Base-by-base conservation (phyloP, 2,797 vertebrate genomes). In the Rhinichthys osculus region DNA sequence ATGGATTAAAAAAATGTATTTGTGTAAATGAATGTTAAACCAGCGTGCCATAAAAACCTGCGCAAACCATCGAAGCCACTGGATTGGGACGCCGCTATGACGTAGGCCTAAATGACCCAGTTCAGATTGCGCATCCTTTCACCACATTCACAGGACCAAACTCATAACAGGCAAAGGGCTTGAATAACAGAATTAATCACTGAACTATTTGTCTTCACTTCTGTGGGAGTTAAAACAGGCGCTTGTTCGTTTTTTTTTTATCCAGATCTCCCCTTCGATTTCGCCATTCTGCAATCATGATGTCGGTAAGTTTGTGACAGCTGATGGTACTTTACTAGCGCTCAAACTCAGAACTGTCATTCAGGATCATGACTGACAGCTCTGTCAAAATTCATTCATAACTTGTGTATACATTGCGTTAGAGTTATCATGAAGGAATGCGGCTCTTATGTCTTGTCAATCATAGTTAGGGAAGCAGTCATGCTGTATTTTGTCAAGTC, bases 231-330 rank as follows among this genome's bases (percentile, higher is more conserved):
- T 67, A 50, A 83, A 47, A 23, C 27, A 13, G 73, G 21, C 67
- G 35, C 47, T 19, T 17, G 5, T 47, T 35, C 38, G 0, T 30
- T n/a, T 6, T 44, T 30, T 21, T 27, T 27, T 72, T 1, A 23
- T 74, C 14, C 14, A 42, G 72, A 4, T 27, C 57, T 67, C 52
- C 62, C 69, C 54, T 62, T 84, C 35, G 78, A 86, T 82, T 21
- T 67, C 64, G 42, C 21, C 69, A 19, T 67, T 44, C 73, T 47
- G 78, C 74, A 76, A 52, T 64, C 80, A 90, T 90, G 90, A 87
- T 88, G 79, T 89, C 89, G 88, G 90, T 91, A 86, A 90, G 90
- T 90, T 85, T 74, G 59, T 19, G 13, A 40, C 30, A 67, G 84
- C 30, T 70, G 67, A 35, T 23, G n/a, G 16, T 67, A 52, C 83